Base-by-base conservation (phyloP, 2,888 invertebrate genomes). In the Azorinus chamasolen region DNA sequence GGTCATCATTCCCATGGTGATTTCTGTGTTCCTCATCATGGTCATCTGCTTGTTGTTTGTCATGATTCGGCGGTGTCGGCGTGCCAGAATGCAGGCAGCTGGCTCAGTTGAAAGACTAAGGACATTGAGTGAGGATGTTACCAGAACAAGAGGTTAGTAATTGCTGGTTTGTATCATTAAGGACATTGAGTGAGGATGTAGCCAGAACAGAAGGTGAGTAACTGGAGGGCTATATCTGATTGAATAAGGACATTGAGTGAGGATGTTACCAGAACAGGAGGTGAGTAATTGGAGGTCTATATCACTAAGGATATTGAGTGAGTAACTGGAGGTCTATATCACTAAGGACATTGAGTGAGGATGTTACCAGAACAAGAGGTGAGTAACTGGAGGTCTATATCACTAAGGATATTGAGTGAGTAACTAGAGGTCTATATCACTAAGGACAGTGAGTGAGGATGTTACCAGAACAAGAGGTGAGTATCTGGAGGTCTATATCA, bases 1-100 rank as follows among this genome's bases (percentile, higher is more conserved):
- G 48, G 86, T 90, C 46, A 88, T 90, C 58, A 86, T 90, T 61
- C 89, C 89, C 39, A 83, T 90, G 63, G 89, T 89, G 48, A 86
- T 89, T 27, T 85, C 85, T 32, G 81, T 87, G 22, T 88, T 90
- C 79, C 84, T 89, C 18, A 81, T 89, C 62, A 79, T 89, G 69
- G 83, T 90, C 61, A 82, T 90, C 66, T 87, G 86, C 58, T 74
- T 89, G 2, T 74, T 90, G 43, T 85, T 89, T 79, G 77, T 89
- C 68, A 82, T 90, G 76, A 84, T 89, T 24, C 83, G 88, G 8
- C 84, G 87, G 25, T 89, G 88, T 73, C 85, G 87, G 0, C 79
- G 78, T 46, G 79, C 73, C 16, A 63, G 69, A 3, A 50, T 59
- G 6, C 61, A 43, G 5, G 61, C 57, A 22, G 39, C 16, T 12